Evolutionary conservation across 2,797 vertebrate genomes (phyloP).

Genomic region (Cephalopachus bancanus): DNA sequence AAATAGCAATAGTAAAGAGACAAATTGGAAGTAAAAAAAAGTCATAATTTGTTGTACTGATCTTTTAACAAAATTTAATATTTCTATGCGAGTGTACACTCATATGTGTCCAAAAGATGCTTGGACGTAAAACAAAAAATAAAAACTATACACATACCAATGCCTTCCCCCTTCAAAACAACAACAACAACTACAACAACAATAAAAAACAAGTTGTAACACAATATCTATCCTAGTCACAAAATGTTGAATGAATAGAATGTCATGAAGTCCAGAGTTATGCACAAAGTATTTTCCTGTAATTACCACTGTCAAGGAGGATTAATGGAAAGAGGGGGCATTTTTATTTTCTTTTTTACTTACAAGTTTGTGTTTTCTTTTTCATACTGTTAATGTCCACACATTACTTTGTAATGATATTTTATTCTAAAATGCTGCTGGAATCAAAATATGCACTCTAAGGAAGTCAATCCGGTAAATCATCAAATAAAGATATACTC

Average conservation of each 20-base stretch:
- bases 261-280: fast-evolving
- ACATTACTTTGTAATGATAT: not conserved
- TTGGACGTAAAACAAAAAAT: not conserved
- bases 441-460: not conserved
- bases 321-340: too few species aligned
- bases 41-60: not conserved
- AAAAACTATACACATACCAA: not conserved
- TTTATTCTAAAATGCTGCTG: not conserved
- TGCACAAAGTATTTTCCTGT: not conserved
- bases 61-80: not conserved
- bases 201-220: not conserved
- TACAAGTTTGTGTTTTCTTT: not conserved
- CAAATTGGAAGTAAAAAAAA: not conserved
- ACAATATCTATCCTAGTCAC: too few species aligned
- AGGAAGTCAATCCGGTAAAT: not conserved
- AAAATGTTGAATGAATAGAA: not conserved
- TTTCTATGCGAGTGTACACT: not conserved
- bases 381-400: not conserved
- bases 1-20: not conserved
- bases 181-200: not conserved
- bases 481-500: not conserved
- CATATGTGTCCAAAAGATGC: not conserved
- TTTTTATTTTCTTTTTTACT: not conserved
- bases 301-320: fast-evolving
- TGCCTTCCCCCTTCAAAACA: fast-evolving